Conservation (phyloP, 2,113 vertebrate genomes). For the Bujurquina vittata region DNA sequence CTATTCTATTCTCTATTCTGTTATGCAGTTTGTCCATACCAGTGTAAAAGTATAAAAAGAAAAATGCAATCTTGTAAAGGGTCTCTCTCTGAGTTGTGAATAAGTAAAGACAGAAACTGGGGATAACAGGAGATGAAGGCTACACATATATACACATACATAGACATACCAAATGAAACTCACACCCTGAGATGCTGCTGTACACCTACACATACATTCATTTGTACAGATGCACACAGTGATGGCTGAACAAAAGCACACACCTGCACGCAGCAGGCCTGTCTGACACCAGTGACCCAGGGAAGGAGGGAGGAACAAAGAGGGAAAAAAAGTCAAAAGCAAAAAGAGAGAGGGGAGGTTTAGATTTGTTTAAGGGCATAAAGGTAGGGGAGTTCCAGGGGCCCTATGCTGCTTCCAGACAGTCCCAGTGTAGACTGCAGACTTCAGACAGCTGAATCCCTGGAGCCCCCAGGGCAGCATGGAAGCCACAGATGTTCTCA, state of each 20-base stretch:
- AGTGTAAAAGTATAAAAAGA: constrained; percentile 15
- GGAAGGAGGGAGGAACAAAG: constrained; percentile 66
- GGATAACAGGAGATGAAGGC: constrained; percentile 28
- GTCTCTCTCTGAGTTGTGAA: constrained; percentile 23
- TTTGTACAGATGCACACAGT: constrained; percentile 53
- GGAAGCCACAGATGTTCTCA: constrained; percentile 80
- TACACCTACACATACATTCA: constrained; percentile 55
- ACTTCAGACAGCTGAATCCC: constrained; percentile 78
- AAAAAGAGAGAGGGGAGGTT: constrained; percentile 65
- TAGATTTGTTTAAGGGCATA: constrained; percentile 77
- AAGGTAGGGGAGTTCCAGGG: constrained; percentile 71
- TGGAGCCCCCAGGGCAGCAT: constrained; percentile 75
- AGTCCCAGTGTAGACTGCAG: constrained; percentile 75
- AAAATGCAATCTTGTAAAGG: not conserved
- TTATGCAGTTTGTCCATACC: constrained; percentile 4
- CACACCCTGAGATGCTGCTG: constrained; percentile 39
- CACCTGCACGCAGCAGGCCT: constrained; percentile 82
- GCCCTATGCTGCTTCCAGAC: constrained; percentile 77
- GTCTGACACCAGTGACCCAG: constrained; percentile 78
- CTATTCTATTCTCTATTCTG: too few relatives aligned
- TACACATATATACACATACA: constrained; percentile 8
- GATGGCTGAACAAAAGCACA: constrained; percentile 70
- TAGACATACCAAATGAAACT: constrained; percentile 21
- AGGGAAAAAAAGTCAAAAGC: constrained; percentile 49
- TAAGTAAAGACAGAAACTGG: constrained; percentile 21